Percentiles rank a stretch among this genome's conserved stretches.
Conservation (phyloP, 2,113 vertebrate genomes). For the Cettia cetti region DNA sequence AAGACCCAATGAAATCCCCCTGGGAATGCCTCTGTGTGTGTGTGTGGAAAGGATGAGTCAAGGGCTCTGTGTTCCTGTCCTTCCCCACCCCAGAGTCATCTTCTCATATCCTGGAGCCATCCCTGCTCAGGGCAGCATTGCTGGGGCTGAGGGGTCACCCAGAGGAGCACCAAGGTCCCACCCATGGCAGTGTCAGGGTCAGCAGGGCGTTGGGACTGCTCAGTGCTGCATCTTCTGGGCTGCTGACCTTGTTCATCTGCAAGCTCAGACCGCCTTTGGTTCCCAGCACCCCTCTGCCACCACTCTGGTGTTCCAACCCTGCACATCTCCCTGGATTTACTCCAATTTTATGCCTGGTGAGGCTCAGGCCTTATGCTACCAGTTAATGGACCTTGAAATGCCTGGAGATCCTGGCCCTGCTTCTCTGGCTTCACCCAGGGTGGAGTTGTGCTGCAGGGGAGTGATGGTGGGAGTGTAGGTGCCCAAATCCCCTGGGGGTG, state of each 20-base stretch:
- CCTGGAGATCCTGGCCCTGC: neutral
- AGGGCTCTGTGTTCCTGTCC: accelerated
- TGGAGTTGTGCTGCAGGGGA: neutral
- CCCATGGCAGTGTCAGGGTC: neutral
- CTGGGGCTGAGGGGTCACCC: neutral
- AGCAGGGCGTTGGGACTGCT: neutral
- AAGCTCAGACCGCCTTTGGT: neutral
- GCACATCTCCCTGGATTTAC: neutral
- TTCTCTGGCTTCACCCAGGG: neutral
- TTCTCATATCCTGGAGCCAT: accelerated
- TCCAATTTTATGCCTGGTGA: neutral
- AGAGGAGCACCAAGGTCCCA: neutral
- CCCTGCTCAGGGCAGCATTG: accelerated
- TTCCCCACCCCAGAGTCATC: neutral
- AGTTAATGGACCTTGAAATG: neutral
- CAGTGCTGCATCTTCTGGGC: neutral
- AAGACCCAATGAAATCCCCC: accelerated
- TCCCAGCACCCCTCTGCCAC: neutral
- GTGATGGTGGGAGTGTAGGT: neutral
- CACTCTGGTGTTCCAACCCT: accelerated
- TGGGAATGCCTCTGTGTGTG: neutral
- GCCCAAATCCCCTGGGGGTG: neutral
- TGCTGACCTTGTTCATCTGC: neutral
- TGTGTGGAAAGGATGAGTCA: neutral
- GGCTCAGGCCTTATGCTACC: neutral